Percentiles rank a stretch among this genome's conserved stretches.
These are phyloP conservation scores for Pycnomerus fuliginosus DNA, from an alignment of 2,888 invertebrate species.

Conservation along the genomic window DNA sequence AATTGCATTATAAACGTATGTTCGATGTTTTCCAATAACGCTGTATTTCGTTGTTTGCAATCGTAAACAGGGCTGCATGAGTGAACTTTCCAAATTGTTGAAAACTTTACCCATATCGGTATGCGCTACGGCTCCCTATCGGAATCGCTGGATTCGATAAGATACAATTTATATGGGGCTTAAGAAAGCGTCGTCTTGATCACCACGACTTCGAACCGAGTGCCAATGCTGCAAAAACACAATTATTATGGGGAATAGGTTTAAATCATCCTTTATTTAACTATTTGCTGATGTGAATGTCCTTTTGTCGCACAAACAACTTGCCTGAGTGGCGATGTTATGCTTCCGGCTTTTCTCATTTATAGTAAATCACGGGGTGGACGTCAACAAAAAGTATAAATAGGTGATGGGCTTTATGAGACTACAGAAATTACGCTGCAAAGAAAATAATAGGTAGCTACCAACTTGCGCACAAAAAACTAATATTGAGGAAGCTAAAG, in stretches of 20 bases:
- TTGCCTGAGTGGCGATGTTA: constrained; percentile 2
- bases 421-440: constrained; percentile 1
- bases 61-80: constrained; percentile 19
- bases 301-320: constrained; percentile 6
- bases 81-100: constrained; percentile 16
- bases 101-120: constrained; percentile 19
- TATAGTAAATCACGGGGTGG: background rate
- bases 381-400: background rate
- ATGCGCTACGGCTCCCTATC: constrained; percentile 14
- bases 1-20: constrained; percentile 9
- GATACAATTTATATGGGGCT: constrained; percentile 13
- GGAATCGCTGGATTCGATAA: constrained; percentile 8
- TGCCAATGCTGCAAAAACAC: constrained; percentile 11
- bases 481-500: too few relatives aligned
- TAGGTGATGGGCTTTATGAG: background rate
- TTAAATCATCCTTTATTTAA: constrained; percentile 6
- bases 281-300: background rate
- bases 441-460: constrained; percentile 3
- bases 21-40: constrained; percentile 11
- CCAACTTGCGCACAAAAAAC: too few relatives aligned
- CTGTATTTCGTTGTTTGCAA: constrained; percentile 16
- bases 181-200: constrained; percentile 9
- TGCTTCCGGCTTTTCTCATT: background rate
- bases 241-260: constrained; percentile 6
- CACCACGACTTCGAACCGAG: constrained; percentile 4